Evolutionary conservation across 1,140 invertebrate species (phyloP).

Genomic region (Elymnias hypermnestra): DNA sequence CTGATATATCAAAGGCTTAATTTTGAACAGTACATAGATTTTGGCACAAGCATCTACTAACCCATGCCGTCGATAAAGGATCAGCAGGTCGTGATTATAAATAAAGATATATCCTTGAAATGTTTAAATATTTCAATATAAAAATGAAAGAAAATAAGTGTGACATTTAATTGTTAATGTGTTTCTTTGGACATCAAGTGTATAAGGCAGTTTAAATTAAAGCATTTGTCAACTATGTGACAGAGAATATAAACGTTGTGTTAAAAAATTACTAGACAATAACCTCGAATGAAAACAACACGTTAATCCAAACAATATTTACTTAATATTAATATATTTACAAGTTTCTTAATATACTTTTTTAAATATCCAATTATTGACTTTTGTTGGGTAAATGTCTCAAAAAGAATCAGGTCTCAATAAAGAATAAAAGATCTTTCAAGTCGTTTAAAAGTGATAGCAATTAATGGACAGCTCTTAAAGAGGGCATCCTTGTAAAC

Average conservation of each 20-base stretch:
- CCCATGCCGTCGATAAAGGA: conserved; percentile 46
- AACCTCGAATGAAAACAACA: no score
- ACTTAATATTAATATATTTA: conserved; percentile 13
- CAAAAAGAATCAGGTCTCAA: no score
- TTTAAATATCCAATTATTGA: conserved; percentile 10
- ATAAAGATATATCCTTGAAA: conserved; percentile 3
- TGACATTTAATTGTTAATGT: not conserved
- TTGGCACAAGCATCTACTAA: conserved; percentile 36
- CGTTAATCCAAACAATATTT: conserved; percentile 1
- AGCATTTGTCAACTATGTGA: conserved; percentile 5
- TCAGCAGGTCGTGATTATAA: conserved; percentile 42
- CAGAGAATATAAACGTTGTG: no score
- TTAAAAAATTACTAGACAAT: no score
- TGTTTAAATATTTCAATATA: conserved; percentile 5
- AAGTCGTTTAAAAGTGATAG: no score
- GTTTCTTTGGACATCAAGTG: conserved; percentile 17
- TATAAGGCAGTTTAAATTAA: conserved; percentile 14
- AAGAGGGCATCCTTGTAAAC: conserved; percentile 71
- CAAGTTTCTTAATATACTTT: conserved; percentile 8
- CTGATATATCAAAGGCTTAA: not conserved
- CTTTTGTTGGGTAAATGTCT: not conserved
- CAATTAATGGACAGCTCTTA: conserved; percentile 41
- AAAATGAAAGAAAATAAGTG: conserved; percentile 1
- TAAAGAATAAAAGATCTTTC: no score
- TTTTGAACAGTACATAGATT: conserved; percentile 6